A percentile compares a stretch with the other conserved stretches of the same genome.
phyloP scores from a whole-genome alignment of 2,888 invertebrate species.

The Polyploca ridens region DNA sequence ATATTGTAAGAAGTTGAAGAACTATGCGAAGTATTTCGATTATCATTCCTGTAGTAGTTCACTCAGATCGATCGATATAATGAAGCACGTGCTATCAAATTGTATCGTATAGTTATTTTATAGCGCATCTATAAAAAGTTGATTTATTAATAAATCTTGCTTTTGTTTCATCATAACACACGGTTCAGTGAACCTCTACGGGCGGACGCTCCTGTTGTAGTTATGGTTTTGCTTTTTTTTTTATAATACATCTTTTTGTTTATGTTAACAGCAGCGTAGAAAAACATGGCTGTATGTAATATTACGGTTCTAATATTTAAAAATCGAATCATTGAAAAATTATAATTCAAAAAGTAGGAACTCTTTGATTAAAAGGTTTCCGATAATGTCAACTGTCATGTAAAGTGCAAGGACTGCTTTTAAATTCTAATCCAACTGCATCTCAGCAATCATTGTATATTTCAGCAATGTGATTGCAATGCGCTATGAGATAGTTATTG shows the following conservation, averaged over 20 bases:
- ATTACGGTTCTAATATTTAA: background rate
- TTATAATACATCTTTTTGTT: constrained; percentile 2
- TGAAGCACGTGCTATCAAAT: background rate
- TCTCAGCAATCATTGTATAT: background rate
- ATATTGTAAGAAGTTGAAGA: background rate
- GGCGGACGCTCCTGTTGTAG: background rate
- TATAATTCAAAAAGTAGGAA: background rate
- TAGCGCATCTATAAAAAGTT: background rate
- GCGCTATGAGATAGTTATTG: background rate
- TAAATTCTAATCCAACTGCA: background rate
- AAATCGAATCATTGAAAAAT: background rate
- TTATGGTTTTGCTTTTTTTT: background rate
- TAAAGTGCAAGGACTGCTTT: no score
- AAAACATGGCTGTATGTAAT: background rate
- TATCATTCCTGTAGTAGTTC: background rate
- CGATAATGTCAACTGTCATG: background rate
- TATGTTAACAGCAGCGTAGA: background rate
- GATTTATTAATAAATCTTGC: constrained; percentile 11
- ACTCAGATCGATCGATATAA: background rate
- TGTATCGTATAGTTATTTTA: background rate
- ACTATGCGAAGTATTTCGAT: constrained; percentile 1
- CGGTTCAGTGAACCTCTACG: constrained; percentile 9
- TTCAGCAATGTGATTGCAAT: background rate
- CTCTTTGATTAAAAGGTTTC: background rate
- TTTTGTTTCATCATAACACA: background rate